Evolutionary conservation across 2,113 vertebrate species (phyloP), one percentile per base, ranked within the genome.

Genomic region (Bujurquina vittata): DNA sequence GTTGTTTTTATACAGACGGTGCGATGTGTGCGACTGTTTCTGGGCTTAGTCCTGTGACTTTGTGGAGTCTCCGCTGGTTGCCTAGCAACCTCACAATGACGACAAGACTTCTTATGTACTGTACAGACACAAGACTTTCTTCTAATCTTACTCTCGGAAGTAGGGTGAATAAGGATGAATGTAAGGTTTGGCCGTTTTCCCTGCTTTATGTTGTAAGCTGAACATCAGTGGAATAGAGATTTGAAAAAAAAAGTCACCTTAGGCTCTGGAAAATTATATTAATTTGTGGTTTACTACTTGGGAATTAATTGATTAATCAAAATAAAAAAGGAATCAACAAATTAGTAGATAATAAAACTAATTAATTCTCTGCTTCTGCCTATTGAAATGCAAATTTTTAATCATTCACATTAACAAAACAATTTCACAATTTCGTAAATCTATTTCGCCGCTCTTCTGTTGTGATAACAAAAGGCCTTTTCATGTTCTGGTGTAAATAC

Each of bases 21-120:
- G n/a, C 49, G 35, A 49, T 49, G 35, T 37, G 74, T 58, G 8
- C 26, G 75, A 55, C 17, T 20, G 56, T 49, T 69, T 59, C 35
- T 20, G 49, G 57, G 75, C 57, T 61, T 33, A 33, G 40, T 77
- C 57, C 75, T 61, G 52, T 75, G 69, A 81, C 37, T 82, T 65
- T 29, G 57, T 67, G n/a, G 23, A 49, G 33, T 77, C 33, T 77
- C 10, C 31, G 10, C 20, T 49, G 76, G 76, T 84, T 87, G 67
- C 80, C 43, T 60, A 49, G 78, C 78, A 84, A 79, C 82, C 33
- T 23, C 56, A 57, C 20, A 33, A 54, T 77, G 60, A 78, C 0
- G 26, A 56, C 59, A 77, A 26, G 49, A 40, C 23, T 72, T 29
- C 20, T 49, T 49, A 46, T 76, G 73, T 78, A 72, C 55, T 31